Evolutionary conservation across 2,888 invertebrate species (phyloP).

Genomic region (Sicus ferrugineus): DNA sequence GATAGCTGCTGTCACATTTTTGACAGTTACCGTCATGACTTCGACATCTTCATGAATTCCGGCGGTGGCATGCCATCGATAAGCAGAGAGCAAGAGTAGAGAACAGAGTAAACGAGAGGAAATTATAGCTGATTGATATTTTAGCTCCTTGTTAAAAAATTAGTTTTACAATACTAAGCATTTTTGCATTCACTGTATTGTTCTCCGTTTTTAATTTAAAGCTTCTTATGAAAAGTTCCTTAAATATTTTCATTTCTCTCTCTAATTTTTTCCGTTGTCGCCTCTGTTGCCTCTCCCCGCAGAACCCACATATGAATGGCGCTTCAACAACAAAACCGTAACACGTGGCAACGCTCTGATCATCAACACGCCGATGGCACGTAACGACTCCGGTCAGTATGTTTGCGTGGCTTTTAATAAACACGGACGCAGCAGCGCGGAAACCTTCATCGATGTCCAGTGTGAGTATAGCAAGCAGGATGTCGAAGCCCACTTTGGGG

Average conservation of each 20-base stretch:
- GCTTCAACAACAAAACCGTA: constrained; percentile 58
- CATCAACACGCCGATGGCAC: constrained; percentile 73
- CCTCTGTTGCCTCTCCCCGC: constrained; percentile 25
- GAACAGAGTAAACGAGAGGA: no score
- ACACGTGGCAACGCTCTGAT: constrained; percentile 65
- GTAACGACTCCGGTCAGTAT: constrained; percentile 79
- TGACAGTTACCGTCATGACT: no score
- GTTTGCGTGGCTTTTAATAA: constrained; percentile 81
- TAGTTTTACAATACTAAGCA: no score
- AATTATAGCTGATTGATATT: no score
- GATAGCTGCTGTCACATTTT: no score
- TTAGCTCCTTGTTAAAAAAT: no score
- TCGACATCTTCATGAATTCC: no score
- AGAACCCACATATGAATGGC: constrained; percentile 64
- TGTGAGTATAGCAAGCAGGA: constrained; percentile 70
- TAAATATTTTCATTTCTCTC: constrained; percentile 9
- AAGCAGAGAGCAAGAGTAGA: no score
- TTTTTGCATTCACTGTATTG: not conserved
- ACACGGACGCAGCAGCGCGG: constrained; percentile 77
- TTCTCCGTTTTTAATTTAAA: not conserved
- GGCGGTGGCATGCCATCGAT: no score
- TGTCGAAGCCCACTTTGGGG: no score
- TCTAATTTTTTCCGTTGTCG: not conserved
- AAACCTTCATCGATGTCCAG: constrained; percentile 79
- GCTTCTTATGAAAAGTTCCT: no score